Evolutionary conservation across 1,140 invertebrate genomes (phyloP), one percentile per base, ranked within the genome.

Genomic region (Brachionus plicatilis): DNA sequence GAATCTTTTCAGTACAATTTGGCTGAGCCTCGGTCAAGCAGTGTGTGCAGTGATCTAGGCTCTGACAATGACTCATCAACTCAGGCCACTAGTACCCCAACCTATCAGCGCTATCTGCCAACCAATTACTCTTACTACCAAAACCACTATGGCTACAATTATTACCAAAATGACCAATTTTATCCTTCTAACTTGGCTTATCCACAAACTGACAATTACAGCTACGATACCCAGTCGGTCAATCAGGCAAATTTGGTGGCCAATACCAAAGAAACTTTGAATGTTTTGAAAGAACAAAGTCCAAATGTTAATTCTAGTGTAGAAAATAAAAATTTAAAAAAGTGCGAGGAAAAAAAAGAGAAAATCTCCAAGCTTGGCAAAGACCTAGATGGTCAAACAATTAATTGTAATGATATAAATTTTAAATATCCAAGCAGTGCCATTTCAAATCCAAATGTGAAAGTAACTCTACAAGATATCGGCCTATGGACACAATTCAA

Each of bases 401-500:
- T 76, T n/a, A 50, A 24, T 17, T 76, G 72, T 24, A 76, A 76
- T 29, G 72, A 76, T 50, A 76, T 76, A 12, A 50, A 76, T 47
- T 76, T 76, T n/a, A 76, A 76, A 53, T 76, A 76, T 76, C 72
- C 72, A 50, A 27, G 43, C 2, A 76, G 20, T 41, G 78, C 41
- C 14, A 29, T 60, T 17, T 65, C 78, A 37, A 65, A 83, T 83
- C 60, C 80, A 33, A 83, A 83, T 27, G 27, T 83, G n/a, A 29
- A 68, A 47, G 66, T 75, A 12, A 75, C 24, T 24, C 27, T 84
- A 20, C 20, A 37, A 75, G 91, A 92, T 85, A 86, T 87, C 79
- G 96, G 98, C 87, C 92, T 99, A 83, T 99, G 96, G 96, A 94
- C 96, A 90, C 96, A 96, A 90, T 99, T 99, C 89, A 95, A 97